Percentiles rank a stretch among this genome's conserved stretches.
Evolutionary conservation across 1,140 invertebrate species (phyloP).

Genomic region (Macrotrachela quadricornifera): DNA sequence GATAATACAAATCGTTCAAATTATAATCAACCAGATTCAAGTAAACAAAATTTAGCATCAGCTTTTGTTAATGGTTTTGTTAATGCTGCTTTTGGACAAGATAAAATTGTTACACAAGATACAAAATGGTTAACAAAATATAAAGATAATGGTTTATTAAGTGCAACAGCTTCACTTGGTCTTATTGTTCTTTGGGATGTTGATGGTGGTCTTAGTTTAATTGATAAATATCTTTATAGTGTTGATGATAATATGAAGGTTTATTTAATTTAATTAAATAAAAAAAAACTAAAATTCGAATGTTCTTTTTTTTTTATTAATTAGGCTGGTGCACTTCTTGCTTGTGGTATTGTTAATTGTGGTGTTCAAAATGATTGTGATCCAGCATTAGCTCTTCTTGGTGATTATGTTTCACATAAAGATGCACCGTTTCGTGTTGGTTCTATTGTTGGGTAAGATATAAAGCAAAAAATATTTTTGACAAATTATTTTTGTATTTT

Average conservation of each 20-base stretch:
- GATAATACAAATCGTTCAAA: conserved; percentile 48
- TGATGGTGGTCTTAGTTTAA: conserved; percentile 84
- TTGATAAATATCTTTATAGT: conserved; percentile 95
- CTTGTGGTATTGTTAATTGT: conserved; percentile 92
- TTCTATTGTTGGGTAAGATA: neutral
- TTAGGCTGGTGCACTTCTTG: conserved; percentile 67
- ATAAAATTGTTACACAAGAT: conserved; percentile 63
- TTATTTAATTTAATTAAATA: too few relatives aligned
- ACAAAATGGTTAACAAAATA: conserved; percentile 99
- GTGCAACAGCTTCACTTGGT: conserved; percentile 84
- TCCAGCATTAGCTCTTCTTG: conserved; percentile 78
- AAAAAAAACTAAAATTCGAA: too few relatives aligned
- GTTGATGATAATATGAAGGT: conserved; percentile 71
- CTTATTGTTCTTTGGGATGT: conserved; percentile 90
- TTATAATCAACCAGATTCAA: conserved; percentile 57
- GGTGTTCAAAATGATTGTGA: conserved; percentile 96
- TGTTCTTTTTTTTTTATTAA: too few relatives aligned
- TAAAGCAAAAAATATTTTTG: too few relatives aligned
- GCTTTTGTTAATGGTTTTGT: conserved; percentile 99
- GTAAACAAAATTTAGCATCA: conserved; percentile 80
- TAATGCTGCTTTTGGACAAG: conserved; percentile 88
- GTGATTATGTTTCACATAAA: conserved; percentile 74
- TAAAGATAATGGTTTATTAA: conserved; percentile 83
- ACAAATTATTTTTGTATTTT: too few relatives aligned
- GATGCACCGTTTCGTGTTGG: conserved; percentile 13